A percentile compares a stretch with the other conserved stretches of the same genome.
These are phyloP conservation scores for Aphis gossypii DNA, from an alignment of 1,140 invertebrate species.

Conservation along the genomic window DNA sequence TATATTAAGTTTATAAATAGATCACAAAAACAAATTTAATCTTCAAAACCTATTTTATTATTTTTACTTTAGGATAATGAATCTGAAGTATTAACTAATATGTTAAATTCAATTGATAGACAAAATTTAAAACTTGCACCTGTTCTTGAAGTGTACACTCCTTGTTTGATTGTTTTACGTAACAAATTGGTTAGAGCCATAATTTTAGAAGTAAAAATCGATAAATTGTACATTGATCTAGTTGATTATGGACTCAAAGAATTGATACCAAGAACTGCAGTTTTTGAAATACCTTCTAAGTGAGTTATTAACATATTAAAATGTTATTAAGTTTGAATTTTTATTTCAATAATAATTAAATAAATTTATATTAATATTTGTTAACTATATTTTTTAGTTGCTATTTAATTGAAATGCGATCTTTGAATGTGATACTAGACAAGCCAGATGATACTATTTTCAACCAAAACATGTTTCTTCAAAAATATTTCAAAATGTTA, in stretches of 20 bases:
- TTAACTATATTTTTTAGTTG: background rate
- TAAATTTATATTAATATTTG: background rate
- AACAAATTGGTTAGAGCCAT: conserved; percentile 42
- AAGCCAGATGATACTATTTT: background rate
- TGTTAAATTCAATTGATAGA: conserved; percentile 32
- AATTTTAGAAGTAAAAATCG: conserved; percentile 34
- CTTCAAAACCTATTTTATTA: background rate
- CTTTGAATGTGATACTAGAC: conserved; percentile 34
- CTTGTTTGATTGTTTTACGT: conserved; percentile 34
- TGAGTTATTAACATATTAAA: background rate
- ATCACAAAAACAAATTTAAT: background rate
- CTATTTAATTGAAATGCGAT: conserved; percentile 40
- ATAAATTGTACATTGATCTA: conserved; percentile 28
- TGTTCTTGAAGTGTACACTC: conserved; percentile 40
- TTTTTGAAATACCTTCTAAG: conserved; percentile 42
- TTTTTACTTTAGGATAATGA: conserved; percentile 34
- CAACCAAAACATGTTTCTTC: background rate
- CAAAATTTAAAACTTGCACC: conserved; percentile 28
- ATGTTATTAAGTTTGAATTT: background rate
- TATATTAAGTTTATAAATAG: background rate
- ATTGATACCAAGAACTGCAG: background rate
- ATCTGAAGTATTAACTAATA: background rate
- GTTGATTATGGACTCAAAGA: conserved; percentile 15
- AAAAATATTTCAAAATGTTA: conserved; percentile 41
- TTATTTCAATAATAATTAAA: background rate